Evolutionary conservation across 2,797 vertebrate species (phyloP).

Genomic region (Micropoecilia bifurca): DNA sequence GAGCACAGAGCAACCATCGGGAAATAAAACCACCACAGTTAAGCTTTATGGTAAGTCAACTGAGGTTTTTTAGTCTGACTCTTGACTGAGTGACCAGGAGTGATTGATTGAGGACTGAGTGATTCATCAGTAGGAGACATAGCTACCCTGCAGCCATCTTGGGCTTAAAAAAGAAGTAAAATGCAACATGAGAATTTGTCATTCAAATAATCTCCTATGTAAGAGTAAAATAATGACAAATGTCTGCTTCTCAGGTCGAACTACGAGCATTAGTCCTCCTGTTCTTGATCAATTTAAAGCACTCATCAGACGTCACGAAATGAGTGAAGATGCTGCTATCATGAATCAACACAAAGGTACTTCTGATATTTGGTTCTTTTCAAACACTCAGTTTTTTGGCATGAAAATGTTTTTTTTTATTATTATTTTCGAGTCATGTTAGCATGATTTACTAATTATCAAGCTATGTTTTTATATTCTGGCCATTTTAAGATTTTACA

Average conservation of each 20-base stretch:
- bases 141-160: neutral
- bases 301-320: slow-evolving; percentile 80
- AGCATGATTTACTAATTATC: neutral
- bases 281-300: slow-evolving; percentile 83
- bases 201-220: neutral
- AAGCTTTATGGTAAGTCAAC: slow-evolving; percentile 66
- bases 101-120: no score
- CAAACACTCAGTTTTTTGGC: neutral
- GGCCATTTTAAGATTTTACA: neutral
- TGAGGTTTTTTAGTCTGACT: neutral
- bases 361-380: neutral
- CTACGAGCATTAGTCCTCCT: slow-evolving; percentile 63
- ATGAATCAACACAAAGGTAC: slow-evolving; percentile 81
- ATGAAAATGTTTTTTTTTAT: no score
- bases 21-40: slow-evolving; percentile 37
- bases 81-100: neutral
- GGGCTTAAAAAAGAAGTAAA: neutral
- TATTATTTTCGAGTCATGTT: neutral
- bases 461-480: neutral
- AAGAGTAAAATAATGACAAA: neutral
- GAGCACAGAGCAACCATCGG: slow-evolving; percentile 55
- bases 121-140: neutral
- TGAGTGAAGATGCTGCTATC: slow-evolving; percentile 79
- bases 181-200: neutral
- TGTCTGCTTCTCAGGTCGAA: slow-evolving; percentile 78